Conservation (phyloP, 2,888 invertebrate genomes). For the Platycheirus rosarum region DNA sequence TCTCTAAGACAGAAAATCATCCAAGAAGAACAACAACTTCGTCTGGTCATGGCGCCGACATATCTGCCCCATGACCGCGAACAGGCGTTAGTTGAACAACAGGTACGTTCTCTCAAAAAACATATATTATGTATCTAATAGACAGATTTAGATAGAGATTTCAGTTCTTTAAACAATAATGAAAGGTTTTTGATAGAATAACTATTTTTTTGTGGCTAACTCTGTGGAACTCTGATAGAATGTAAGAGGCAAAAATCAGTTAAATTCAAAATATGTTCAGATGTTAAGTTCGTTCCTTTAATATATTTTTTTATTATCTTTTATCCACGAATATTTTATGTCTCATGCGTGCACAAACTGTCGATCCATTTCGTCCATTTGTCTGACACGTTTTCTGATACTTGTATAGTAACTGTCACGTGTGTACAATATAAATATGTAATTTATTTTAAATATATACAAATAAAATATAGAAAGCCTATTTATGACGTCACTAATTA, state of each 20-base stretch:
- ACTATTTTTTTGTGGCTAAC: conserved; percentile 37
- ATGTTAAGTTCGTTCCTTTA: conserved; percentile 23
- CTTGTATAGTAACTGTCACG: conserved; percentile 35
- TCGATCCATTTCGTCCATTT: conserved; percentile 25
- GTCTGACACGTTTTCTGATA: conserved; percentile 1
- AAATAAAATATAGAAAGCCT: neutral
- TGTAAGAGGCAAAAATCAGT: neutral
- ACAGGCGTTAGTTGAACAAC: conserved; percentile 91
- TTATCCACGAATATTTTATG: conserved; percentile 24
- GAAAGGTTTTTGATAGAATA: neutral
- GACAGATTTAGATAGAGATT: conserved; percentile 21
- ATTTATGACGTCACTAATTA: conserved; percentile 35
- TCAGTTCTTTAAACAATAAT: neutral
- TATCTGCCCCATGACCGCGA: conserved; percentile 92
- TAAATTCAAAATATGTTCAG: conserved; percentile 1
- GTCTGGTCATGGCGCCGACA: conserved; percentile 91
- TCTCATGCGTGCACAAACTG: conserved; percentile 37
- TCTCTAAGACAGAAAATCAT: conserved; percentile 92
- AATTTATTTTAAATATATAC: neutral
- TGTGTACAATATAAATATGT: conserved; percentile 9
- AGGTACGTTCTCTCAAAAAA: conserved; percentile 86
- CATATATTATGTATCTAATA: neutral
- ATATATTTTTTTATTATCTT: conserved; percentile 15
- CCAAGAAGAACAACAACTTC: conserved; percentile 93
- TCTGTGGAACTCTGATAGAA: conserved; percentile 1